These are phyloP conservation scores for Aleadryas rufinucha DNA, from an alignment of 2,113 vertebrate genomes.

Conservation along the genomic window DNA sequence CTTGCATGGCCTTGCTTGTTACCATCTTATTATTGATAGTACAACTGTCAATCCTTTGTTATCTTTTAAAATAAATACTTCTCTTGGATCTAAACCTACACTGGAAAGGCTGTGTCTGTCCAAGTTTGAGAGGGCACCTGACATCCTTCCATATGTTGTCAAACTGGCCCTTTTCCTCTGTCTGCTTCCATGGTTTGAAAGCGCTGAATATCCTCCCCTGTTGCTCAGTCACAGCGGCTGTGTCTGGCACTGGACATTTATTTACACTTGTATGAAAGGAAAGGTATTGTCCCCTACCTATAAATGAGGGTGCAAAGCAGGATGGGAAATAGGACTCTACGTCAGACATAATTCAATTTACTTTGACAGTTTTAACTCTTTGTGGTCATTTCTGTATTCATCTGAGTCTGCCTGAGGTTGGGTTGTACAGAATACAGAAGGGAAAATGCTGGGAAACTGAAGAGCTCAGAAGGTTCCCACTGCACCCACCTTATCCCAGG, in stretches of 20 bases:
- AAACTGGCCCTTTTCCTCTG: not conserved
- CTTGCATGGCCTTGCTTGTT: not conserved
- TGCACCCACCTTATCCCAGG: not conserved
- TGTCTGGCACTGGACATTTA: not conserved
- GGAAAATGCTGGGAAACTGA: not conserved
- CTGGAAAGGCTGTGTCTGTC: not conserved
- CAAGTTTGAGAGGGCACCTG: not conserved
- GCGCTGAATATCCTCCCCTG: not conserved
- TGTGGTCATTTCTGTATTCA: not conserved
- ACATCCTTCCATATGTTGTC: not conserved
- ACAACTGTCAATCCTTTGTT: not conserved
- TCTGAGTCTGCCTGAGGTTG: not conserved
- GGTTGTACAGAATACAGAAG: not conserved
- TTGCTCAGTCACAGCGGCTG: not conserved
- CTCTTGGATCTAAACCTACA: not conserved
- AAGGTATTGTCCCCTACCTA: not conserved
- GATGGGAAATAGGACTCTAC: not conserved
- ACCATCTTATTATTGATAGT: not conserved
- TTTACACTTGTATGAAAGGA: not conserved
- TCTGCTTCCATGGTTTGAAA: not conserved
- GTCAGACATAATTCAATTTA: not conserved
- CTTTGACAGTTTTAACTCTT: not conserved
- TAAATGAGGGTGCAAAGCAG: not conserved
- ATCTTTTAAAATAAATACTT: constrained; percentile 32
- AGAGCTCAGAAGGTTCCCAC: not conserved